A percentile compares a stretch with the other conserved stretches of the same genome.
Evolutionary conservation across 1,140 invertebrate genomes (phyloP).

Genomic region (Atopsyche davidsoni): DNA sequence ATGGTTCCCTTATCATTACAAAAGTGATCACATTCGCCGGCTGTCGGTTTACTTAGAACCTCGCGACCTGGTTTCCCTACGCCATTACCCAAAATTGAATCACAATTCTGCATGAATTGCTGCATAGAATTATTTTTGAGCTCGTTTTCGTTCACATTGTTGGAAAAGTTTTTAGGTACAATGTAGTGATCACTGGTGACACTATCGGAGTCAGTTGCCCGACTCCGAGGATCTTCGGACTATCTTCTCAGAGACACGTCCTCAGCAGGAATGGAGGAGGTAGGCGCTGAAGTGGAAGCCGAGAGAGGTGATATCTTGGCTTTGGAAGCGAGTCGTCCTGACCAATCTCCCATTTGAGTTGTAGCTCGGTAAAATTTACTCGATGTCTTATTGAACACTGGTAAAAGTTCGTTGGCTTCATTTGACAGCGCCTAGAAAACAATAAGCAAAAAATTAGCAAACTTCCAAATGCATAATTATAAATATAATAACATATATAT

Average conservation of each 20-base stretch:
- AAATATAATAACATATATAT: conserved; percentile 7
- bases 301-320: conserved; percentile 6
- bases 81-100: too few relatives aligned
- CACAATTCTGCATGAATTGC: too few relatives aligned
- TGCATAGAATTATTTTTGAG: too few relatives aligned
- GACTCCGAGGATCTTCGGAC: too few relatives aligned
- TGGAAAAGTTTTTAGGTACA: too few relatives aligned
- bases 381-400: conserved; percentile 94
- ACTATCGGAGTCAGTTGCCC: too few relatives aligned
- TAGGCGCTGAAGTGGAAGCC: background rate
- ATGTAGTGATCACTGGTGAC: too few relatives aligned
- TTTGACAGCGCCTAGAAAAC: conserved; percentile 74
- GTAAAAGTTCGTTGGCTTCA: conserved; percentile 92
- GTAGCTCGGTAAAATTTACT: conserved; percentile 80
- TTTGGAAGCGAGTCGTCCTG: conserved; percentile 33
- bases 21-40: background rate
- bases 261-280: background rate
- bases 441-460: conserved; percentile 11
- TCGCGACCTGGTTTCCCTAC: too few relatives aligned
- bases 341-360: conserved; percentile 84
- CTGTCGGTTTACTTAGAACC: too few relatives aligned
- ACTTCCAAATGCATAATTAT: conserved; percentile 4
- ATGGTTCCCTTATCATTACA: too few relatives aligned
- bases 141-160: too few relatives aligned
- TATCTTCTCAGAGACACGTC: conserved; percentile 20